Conservation (phyloP, 1,140 invertebrate species). For the Polypedilum pembai region DNA sequence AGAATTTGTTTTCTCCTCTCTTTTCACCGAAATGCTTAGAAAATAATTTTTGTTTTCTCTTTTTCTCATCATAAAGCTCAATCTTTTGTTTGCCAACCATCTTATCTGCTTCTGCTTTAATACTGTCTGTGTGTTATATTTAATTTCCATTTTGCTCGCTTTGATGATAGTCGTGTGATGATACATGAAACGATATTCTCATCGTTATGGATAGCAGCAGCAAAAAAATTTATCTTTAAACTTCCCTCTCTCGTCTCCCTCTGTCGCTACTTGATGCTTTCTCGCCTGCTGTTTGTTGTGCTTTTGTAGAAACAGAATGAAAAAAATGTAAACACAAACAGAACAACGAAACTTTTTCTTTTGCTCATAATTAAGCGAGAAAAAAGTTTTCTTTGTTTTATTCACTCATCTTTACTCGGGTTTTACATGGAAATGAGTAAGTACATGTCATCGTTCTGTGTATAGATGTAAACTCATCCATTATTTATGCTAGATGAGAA, state of each 20-base stretch:
- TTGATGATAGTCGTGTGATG: too few relatives aligned
- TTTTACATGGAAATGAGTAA: too few relatives aligned
- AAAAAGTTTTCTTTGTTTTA: neutral
- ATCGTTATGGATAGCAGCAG: too few relatives aligned
- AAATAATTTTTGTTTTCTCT: neutral
- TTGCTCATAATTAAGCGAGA: slow-evolving; percentile 5
- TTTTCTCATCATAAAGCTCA: neutral
- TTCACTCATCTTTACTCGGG: neutral
- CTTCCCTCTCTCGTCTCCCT: neutral
- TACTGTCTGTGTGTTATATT: neutral
- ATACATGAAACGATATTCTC: neutral
- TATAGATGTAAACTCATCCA: neutral
- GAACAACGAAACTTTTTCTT: neutral
- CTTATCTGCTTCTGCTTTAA: neutral
- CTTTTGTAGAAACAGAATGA: neutral
- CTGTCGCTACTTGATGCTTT: neutral
- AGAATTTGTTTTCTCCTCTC: neutral
- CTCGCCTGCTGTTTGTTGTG: neutral
- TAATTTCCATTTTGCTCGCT: neutral
- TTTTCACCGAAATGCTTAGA: neutral
- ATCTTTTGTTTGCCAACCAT: neutral
- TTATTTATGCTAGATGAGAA: neutral
- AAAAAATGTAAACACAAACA: slow-evolving; percentile 9
- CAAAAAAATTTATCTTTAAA: neutral
- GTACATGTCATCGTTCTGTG: neutral